Evolutionary conservation across 2,113 vertebrate genomes (phyloP), one percentile per base, ranked within the genome.

Genomic region (Paramisgurnus dabryanus): DNA sequence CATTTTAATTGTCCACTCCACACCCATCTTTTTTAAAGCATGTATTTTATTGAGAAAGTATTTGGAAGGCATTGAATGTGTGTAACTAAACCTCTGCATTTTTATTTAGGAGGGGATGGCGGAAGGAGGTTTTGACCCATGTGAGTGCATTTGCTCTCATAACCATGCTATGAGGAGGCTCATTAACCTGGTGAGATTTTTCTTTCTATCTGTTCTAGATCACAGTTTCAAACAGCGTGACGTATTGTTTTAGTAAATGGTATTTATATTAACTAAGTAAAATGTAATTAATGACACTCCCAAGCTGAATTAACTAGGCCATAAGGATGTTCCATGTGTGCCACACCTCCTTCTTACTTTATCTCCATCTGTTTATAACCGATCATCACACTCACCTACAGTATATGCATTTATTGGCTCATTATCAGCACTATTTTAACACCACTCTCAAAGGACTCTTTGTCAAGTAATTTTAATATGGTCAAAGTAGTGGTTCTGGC

Each of bases 101-200:
- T n/a, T 57, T 4, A 39, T 79, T 61, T 58, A 86, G 83, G 79
- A 83, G 91, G 87, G 88, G 89, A 99, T 99, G 98, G 98, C 97
- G 61, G 97, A 99, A 89, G 97, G 95, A 84, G 96, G 95, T 83
- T 99, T 94, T 85, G 98, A 99, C 92, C 96, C 96, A 39, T 99
- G 97, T 83, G 98, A 98, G 92, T 99, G 97, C 87, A 92, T 99
- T 89, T 99, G 98, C 92, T 95, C 94, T 0, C 96, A 98, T 81
- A 96, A 98, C 88, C 93, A 97, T 82, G 96, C 96, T 3, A 99
- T 99, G 97, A 94, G 95, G 86, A 95, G 97, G 73, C 93, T 99
- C 85, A 95, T 99, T 89, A 97, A 96, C 88, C 93, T 99, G 96
- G 97, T 99, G 91, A 95, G 96, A 79, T 76, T 77, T 8, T 11